Evolutionary conservation across 2,797 vertebrate species (phyloP).

Genomic region (Catamblyrhynchus diadema): DNA sequence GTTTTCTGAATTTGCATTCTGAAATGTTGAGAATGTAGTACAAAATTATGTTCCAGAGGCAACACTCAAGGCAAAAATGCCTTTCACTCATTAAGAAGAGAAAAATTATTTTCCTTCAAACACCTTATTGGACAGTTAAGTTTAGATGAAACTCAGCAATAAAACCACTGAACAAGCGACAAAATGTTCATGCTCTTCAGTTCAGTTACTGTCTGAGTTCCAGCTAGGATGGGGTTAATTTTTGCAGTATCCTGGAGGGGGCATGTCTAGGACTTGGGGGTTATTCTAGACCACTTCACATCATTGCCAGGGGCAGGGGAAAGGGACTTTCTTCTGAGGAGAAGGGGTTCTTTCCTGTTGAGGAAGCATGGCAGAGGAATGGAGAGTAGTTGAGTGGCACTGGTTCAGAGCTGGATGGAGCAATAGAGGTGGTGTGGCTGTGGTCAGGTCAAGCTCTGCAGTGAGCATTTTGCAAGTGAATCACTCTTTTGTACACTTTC

Average conservation of each 20-base stretch:
- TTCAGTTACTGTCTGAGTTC: background rate
- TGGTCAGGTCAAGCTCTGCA: background rate
- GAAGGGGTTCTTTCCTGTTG: background rate
- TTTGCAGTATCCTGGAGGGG: background rate
- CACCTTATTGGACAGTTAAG: background rate
- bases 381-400: background rate
- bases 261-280: fast-evolving
- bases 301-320: fast-evolving
- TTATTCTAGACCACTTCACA: background rate
- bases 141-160: background rate
- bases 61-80: background rate
- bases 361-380: no score
- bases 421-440: fast-evolving
- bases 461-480: background rate
- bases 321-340: background rate
- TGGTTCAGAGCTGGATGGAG: fast-evolving
- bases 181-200: background rate
- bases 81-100: background rate
- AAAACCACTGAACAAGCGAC: background rate
- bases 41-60: background rate
- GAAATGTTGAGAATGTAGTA: background rate
- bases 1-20: background rate
- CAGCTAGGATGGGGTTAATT: background rate
- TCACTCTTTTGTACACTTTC: background rate
- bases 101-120: background rate